These are phyloP conservation scores for Coenonympha glycerion DNA, from an alignment of 2,888 invertebrate genomes.

Conservation along the genomic window DNA sequence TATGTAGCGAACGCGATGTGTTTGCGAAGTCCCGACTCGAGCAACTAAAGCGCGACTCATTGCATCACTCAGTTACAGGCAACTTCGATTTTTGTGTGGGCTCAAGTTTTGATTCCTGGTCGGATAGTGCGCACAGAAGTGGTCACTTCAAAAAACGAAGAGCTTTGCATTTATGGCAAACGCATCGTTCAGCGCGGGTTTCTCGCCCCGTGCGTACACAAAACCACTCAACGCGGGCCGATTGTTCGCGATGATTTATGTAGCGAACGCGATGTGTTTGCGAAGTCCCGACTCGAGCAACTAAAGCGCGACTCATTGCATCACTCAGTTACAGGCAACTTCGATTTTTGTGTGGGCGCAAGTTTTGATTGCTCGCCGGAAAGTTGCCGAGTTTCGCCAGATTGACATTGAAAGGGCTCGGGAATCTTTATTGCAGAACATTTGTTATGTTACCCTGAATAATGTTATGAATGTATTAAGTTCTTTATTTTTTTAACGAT, in stretches of 20 bases:
- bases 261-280: constrained; percentile 35
- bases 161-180: too few relatives aligned
- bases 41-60: background rate
- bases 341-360: constrained; percentile 24
- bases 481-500: too few relatives aligned
- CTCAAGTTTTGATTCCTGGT: too few relatives aligned
- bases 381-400: background rate
- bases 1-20: constrained; percentile 37
- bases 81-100: too few relatives aligned
- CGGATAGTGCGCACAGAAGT: too few relatives aligned
- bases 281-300: constrained; percentile 26
- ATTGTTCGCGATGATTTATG: constrained; percentile 40
- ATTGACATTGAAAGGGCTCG: constrained; percentile 1
- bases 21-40: constrained; percentile 27
- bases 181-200: background rate
- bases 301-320: constrained; percentile 33
- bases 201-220: constrained; percentile 18
- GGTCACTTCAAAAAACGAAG: too few relatives aligned
- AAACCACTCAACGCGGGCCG: constrained; percentile 32
- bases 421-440: constrained; percentile 5
- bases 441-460: constrained; percentile 1
- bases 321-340: constrained; percentile 17
- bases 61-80: too few relatives aligned
- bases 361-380: constrained; percentile 18
- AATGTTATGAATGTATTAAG: too few relatives aligned